Conservation (phyloP, 2,888 invertebrate genomes). For the Phortica magna region DNA sequence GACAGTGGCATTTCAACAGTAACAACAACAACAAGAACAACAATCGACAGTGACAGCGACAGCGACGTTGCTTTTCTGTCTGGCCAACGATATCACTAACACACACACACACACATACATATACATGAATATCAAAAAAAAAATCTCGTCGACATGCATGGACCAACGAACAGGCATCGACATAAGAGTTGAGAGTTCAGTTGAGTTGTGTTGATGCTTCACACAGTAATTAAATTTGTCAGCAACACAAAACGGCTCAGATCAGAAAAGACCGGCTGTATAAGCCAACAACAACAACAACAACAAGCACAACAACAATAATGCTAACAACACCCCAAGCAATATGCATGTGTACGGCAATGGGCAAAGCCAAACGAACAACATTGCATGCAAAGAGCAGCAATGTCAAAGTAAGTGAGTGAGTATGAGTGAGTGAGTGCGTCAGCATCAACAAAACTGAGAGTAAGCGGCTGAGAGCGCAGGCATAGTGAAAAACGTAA, state of each 20-base stretch:
- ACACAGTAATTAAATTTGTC: slow-evolving; percentile 70
- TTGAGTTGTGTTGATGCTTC: slow-evolving; percentile 27
- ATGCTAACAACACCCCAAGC: background rate
- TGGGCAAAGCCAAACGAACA: slow-evolving; percentile 37
- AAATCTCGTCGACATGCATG: background rate
- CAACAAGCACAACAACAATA: background rate
- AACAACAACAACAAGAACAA: slow-evolving; percentile 31
- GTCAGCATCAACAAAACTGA: too few species aligned
- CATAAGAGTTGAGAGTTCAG: slow-evolving; percentile 7
- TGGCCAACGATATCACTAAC: slow-evolving; percentile 20
- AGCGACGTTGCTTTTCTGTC: background rate
- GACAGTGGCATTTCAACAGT: slow-evolving; percentile 50
- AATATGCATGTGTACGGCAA: slow-evolving; percentile 29
- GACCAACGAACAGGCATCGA: background rate
- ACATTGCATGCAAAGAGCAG: slow-evolving; percentile 51
- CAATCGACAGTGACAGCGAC: background rate
- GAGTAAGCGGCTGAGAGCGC: background rate
- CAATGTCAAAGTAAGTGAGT: slow-evolving; percentile 21
- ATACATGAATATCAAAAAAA: slow-evolving; percentile 28
- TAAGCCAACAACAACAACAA: slow-evolving; percentile 15
- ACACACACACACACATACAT: slow-evolving; percentile 20
- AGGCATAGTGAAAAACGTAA: background rate
- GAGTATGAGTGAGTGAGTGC: too few species aligned
- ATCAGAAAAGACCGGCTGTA: background rate
- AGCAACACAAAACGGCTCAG: slow-evolving; percentile 63